A percentile compares a stretch with the other conserved stretches of the same genome.
Conservation (phyloP, 2,797 vertebrate species). For the Echiichthys vipera region DNA sequence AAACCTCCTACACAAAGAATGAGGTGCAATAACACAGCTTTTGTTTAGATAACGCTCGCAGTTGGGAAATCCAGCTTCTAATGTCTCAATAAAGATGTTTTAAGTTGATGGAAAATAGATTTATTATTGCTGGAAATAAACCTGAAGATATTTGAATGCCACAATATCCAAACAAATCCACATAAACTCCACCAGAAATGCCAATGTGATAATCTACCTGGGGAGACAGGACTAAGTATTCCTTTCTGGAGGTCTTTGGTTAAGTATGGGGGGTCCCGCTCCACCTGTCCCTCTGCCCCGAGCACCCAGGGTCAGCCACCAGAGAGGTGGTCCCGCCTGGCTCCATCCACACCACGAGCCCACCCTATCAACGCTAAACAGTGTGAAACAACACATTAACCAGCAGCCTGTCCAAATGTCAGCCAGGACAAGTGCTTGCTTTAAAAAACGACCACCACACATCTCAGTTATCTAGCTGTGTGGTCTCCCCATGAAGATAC, state of each 20-base stretch:
- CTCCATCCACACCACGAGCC: constrained; percentile 64
- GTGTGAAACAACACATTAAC: constrained; percentile 86
- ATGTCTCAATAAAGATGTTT: background rate
- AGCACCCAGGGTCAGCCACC: constrained; percentile 71
- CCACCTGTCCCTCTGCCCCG: constrained; percentile 80
- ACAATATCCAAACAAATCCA: background rate
- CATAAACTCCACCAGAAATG: background rate
- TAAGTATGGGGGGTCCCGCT: constrained; percentile 72
- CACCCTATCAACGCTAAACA: constrained; percentile 78
- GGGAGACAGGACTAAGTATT: constrained; percentile 15
- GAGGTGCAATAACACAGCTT: constrained; percentile 41
- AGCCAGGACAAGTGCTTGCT: constrained; percentile 69
- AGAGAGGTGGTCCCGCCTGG: constrained; percentile 74
- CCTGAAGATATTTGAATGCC: background rate
- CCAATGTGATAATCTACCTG: constrained; percentile 11
- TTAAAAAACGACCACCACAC: constrained; percentile 71
- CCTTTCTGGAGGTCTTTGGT: constrained; percentile 67
- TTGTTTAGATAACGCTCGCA: constrained; percentile 36
- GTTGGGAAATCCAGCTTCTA: constrained; percentile 1
- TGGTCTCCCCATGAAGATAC: constrained; percentile 62
- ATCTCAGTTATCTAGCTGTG: constrained; percentile 64
- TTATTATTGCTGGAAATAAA: background rate
- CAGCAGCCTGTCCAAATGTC: constrained; percentile 80
- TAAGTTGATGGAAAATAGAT: background rate
- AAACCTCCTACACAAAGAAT: constrained; percentile 51